Percentiles rank a stretch among this genome's conserved stretches.
Evolutionary conservation across 35 echinoderm and acorn worm genomes (phyloP).

Genomic region (Heliocidaris tuberculata): DNA sequence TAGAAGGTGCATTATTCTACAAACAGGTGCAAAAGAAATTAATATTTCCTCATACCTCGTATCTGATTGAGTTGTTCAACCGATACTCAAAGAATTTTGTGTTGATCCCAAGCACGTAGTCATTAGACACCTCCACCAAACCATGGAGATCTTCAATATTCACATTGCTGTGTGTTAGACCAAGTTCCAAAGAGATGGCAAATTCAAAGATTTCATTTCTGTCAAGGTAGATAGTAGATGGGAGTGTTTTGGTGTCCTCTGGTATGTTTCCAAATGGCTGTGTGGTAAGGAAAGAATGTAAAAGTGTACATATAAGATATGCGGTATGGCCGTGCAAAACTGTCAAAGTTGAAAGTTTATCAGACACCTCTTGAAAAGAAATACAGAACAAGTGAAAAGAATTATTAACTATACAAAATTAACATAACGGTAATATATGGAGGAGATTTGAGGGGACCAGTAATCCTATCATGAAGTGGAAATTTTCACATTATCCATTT

Average conservation of each 20-base stretch:
- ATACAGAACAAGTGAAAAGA: too few relatives aligned
- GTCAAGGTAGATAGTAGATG: conserved; percentile 39
- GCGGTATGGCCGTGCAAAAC: background rate
- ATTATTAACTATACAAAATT: background rate
- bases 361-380: too few relatives aligned
- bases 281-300: background rate
- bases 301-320: background rate
- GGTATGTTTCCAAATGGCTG: background rate
- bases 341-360: background rate
- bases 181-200: conserved; percentile 18
- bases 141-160: background rate
- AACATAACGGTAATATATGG: background rate
- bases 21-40: too few relatives aligned
- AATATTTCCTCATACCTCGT: background rate
- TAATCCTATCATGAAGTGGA: background rate
- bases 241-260: background rate
- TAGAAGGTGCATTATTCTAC: too few relatives aligned
- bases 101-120: background rate
- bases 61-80: conserved; percentile 27
- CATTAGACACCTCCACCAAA: background rate
- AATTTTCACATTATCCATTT: too few relatives aligned
- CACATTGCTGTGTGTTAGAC: background rate
- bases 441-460: background rate
- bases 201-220: conserved; percentile 1
- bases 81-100: background rate